These are phyloP conservation scores for Phasia obesa DNA, from an alignment of 2,888 invertebrate genomes.

Conservation along the genomic window DNA sequence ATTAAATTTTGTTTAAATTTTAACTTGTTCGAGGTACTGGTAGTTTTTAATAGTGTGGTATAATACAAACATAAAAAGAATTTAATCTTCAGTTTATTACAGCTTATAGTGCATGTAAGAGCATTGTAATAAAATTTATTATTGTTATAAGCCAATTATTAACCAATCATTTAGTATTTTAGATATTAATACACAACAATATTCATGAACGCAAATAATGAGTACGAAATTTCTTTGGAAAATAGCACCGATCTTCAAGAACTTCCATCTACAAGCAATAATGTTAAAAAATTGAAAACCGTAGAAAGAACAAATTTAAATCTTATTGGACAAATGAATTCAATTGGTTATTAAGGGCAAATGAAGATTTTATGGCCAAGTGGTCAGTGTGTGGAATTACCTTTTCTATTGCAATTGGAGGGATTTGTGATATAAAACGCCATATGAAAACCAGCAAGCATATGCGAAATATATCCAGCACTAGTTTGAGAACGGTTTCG, in stretches of 20 bases:
- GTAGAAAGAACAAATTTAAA: neutral
- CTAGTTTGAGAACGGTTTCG: no score
- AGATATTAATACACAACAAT: neutral
- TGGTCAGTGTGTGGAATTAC: neutral
- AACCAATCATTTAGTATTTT: neutral
- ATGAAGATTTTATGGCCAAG: neutral
- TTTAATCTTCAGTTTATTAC: constrained; percentile 2
- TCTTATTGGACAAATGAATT: neutral
- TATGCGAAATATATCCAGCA: constrained; percentile 1
- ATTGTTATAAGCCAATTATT: neutral
- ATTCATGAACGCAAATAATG: neutral
- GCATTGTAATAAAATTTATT: constrained; percentile 2
- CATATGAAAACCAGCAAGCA: constrained; percentile 7
- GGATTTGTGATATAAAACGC: neutral
- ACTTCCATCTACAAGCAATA: no score
- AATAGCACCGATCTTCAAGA: neutral
- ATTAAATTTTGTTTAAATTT: neutral
- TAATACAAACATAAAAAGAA: neutral
- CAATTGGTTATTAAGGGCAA: neutral
- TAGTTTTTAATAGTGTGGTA: neutral
- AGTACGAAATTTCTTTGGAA: constrained; percentile 1
- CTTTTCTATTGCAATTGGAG: neutral
- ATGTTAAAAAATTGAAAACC: no score
- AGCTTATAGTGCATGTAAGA: constrained; percentile 2
- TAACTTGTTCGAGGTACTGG: neutral